Evolutionary conservation across 2,113 vertebrate genomes (phyloP), one percentile per base, ranked within the genome.

Genomic region (Plecturocebus donacophilus): DNA sequence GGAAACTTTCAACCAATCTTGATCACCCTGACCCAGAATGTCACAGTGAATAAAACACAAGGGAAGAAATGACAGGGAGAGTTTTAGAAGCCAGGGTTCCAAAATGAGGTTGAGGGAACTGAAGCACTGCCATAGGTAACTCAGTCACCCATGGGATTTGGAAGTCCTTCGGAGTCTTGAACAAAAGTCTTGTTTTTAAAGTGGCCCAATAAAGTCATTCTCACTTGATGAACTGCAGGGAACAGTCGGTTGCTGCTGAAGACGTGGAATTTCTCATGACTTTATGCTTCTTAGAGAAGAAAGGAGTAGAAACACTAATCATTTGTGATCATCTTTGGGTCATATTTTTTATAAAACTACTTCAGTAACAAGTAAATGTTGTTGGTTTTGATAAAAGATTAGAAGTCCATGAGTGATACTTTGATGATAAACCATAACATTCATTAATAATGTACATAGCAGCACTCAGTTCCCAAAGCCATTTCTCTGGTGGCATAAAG

Each of bases 381-480:
- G 30, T 88, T 98, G 54, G n/a, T 77, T 97, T 96, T 94, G 77
- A 56, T 42, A 94, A 84, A 91, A 92, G 52, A 97, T 95, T 95
- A 91, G 25, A 95, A 98, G 80, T 96, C 56, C 71, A 85, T 96
- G 90, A 95, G 66, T 93, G 94, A 92, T 97, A 82, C 82, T 97
- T 77, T 97, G 88, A 95, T 86, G 96, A 77, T 85, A 96, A 96
- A 25, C 45, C 94, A 83, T 73, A 79, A 6, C 5, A 80, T 14
- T 87, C 58, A 95, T 84, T 88, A 95, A 88, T 85, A 97, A 96
- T 54, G 0, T 23, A 80, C 52, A 52, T 3, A 19, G 40, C 0
- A 77, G 40, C 0, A 77, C 9, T 95, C 47, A 82, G 38, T 90
- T 73, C 45, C 38, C 49, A 81, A 9, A n/a, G 12, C 17, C 58